Base-by-base conservation (phyloP, 1,140 invertebrate species). In the Hypothenemus hampei region DNA sequence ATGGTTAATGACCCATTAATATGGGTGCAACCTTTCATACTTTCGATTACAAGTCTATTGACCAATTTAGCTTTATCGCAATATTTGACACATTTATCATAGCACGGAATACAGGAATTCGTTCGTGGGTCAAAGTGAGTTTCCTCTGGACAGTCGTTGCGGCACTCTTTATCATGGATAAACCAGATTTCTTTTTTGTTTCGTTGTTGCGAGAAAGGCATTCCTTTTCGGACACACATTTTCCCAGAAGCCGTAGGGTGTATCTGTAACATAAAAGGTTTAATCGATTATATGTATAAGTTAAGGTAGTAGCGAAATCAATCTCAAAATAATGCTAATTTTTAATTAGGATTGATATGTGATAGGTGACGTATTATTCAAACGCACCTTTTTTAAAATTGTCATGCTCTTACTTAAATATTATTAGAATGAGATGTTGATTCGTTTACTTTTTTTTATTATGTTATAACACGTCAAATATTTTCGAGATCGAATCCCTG, bases 21-120 rank as follows among this genome's bases (percentile, higher is more conserved):
- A 57, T 83, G 78, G 0, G 92, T 96, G 69, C 95, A 98, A 1
- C 89, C 91, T 4, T 79, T 75, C 44, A 91, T 80, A 40, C 81
- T 90, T 60, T 63, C 52, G 1, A 89, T 83, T 2, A 91, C 80
- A 39, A 74, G 77, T 33, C 23, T 10, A 39, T 31, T 41, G 13
- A 18, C 43, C 13, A 56, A 11, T 23, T 47, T 39, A 1, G 69
- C 73, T 1, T 81, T 80, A 3, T 61, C 15, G 65, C 93, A 96
- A 36, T 80, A 78, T 65, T 82, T 83, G 24, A 70, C 68, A 62
- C 85, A 87, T 0, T 67, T 59, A 1, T 75, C 76, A 7, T 73
- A 65, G 65, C 82, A 84, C 29, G 67, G 67, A 33, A 65, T 62
- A 63, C 81, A 84, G 1, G 63, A 56, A 31, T 74, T 72, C 5